Conservation (phyloP, 2,113 vertebrate genomes). For the Laticauda laticaudata region DNA sequence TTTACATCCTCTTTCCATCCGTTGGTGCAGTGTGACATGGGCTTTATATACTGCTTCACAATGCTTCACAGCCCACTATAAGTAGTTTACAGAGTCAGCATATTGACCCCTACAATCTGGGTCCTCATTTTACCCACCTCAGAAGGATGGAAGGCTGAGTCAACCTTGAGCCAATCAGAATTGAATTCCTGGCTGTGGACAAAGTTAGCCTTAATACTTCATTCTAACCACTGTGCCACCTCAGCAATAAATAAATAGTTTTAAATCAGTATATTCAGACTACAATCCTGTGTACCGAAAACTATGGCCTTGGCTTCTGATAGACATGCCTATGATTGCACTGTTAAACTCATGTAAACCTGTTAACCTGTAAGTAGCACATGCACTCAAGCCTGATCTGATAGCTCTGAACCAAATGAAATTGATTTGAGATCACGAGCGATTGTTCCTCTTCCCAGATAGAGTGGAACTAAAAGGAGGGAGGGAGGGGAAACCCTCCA, state of each 20-base stretch:
- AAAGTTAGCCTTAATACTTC: not conserved
- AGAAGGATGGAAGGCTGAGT: not conserved
- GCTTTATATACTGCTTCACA: not conserved
- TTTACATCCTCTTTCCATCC: too few species aligned
- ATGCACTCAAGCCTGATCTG: constrained; percentile 35
- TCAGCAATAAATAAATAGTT: not conserved
- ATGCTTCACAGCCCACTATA: not conserved
- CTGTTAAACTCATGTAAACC: constrained; percentile 30
- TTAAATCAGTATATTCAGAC: constrained; percentile 22
- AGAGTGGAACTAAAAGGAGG: constrained; percentile 26
- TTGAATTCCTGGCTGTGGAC: not conserved
- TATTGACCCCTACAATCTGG: not conserved
- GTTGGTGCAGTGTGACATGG: too few species aligned
- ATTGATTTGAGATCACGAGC: constrained; percentile 39
- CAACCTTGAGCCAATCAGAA: not conserved
- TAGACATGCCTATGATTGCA: not conserved
- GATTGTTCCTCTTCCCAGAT: constrained; percentile 38
- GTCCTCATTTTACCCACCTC: not conserved
- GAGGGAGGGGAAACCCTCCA: constrained; percentile 6
- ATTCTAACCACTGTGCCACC: not conserved
- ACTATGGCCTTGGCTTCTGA: not conserved
- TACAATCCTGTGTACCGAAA: not conserved
- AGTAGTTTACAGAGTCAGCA: not conserved
- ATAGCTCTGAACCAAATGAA: constrained; percentile 47
- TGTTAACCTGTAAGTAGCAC: constrained; percentile 47